Evolutionary conservation across 2,888 invertebrate genomes (phyloP), one percentile per base, ranked within the genome.

Genomic region (Cataglyphis livida): DNA sequence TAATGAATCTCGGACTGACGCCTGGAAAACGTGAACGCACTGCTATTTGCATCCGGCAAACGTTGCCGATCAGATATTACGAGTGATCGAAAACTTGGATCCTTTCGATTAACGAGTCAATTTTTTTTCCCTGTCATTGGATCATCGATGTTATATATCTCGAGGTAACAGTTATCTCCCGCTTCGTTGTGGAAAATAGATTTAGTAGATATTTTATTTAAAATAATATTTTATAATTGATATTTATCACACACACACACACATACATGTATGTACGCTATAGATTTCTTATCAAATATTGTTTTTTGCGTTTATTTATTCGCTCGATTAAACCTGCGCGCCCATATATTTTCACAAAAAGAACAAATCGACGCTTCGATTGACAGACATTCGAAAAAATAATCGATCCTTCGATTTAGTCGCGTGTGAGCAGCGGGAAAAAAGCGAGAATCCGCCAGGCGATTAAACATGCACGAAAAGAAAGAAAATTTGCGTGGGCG

Each of bases 1-100:
- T 90, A 90, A 90, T 90, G 85, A 90, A 76, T 74, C 51, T 61
- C 62, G 84, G 71, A 70, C 71, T 82, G 38, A 38, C 57, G 61
- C 38, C 57, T 51, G 51, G 51, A 48, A 73, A 83, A 25, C 75
- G 28, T 28, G 44, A 44, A 32, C 21, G 25, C 35, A 18, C 35
- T 61, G 59, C 44, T 87, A 66, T 88, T 90, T 88, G 84, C 87
- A 48, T 54, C 74, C 61, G 51, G 51, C 85, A 81, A 83, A 79
- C 83, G 57, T 76, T 82, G 38, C 65, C 62, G 35, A 85, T 75
- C 64, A 83, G 66, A 41, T 81, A 87, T 83, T 84, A 83, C 81
- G 68, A 65, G 25, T n/a, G 51, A 21, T 57, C 44, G 71, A 81
- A 86, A 84, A 88, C 75, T 82, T 68, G 35, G 12, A 10, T 4